Base-by-base conservation (phyloP, 2,113 vertebrate genomes). In the Pelvicachromis taeniatus region DNA sequence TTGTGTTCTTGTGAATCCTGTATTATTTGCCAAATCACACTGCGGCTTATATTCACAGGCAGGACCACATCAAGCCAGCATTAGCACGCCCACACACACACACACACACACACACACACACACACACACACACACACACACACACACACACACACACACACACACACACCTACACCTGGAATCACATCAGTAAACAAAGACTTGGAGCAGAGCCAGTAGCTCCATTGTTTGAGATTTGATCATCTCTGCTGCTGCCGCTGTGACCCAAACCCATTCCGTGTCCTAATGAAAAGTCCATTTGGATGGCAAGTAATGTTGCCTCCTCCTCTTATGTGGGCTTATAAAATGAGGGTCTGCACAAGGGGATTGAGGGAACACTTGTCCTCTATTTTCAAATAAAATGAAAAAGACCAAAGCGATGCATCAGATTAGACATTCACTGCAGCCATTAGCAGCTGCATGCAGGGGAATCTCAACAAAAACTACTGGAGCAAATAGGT, bases 271-370 rank as follows among this genome's bases (percentile, higher is more conserved):
- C 56, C 61, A 85, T 82, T 89, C 80, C 21, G 50, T 13, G 73
- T 70, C 80, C 81, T 90, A 94, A 93, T 93, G 87, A 92, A 92
- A 91, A 91, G 90, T 92, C 89, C 86, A 90, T 94, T 94, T 92
- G 87, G 77, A 83, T 26, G 13, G 77, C 38, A 21, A 65, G 70
- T 52, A 52, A 16, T 31, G 68, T 68, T 65, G 84, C 83, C 84
- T 90, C 70, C 52, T 85, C 53, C 26, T 84, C 85, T 80, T 75
- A 63, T 83, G 82, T 79, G 82, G 81, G 55, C 38, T 80, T 59
- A 45, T 87, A 83, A 90, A 90, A 83, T 14, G 1, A 53, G 55
- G 65, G 42, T 70, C 78, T 33, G 0, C 86, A 85, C 13, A 2
- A 14, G 63, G 85, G 79, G 84, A 78, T 33, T 40, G 75, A 80